These are phyloP conservation scores for Noctuana brunneofusca DNA, from an alignment of 2,888 invertebrate species.

Conservation along the genomic window DNA sequence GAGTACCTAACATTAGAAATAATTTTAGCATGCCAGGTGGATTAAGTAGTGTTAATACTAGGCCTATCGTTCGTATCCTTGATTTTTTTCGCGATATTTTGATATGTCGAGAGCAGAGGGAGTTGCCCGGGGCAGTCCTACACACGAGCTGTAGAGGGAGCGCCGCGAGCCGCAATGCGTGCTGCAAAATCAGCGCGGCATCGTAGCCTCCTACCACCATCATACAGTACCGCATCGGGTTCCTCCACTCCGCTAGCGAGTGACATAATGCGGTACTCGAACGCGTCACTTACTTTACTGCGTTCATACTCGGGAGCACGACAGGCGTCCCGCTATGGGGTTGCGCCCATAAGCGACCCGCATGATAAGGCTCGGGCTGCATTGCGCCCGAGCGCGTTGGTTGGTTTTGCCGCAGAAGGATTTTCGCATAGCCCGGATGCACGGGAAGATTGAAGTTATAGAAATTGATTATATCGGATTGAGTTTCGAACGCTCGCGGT, in stretches of 20 bases:
- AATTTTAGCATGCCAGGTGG: slow-evolving; percentile 53
- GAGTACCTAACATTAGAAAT: slow-evolving; percentile 50
- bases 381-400: slow-evolving; percentile 16
- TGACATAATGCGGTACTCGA: background rate
- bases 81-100: slow-evolving; percentile 17
- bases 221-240: slow-evolving; percentile 17
- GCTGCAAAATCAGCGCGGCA: background rate
- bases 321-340: background rate
- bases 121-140: slow-evolving; percentile 4
- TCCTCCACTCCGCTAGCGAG: slow-evolving; percentile 4
- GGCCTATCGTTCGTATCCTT: slow-evolving; percentile 50
- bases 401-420: slow-evolving; percentile 14
- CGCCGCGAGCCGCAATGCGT: background rate
- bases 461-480: slow-evolving; percentile 24
- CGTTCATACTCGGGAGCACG: background rate
- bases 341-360: slow-evolving; percentile 8
- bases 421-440: background rate
- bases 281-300: background rate
- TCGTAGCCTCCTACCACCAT: background rate
- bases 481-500: slow-evolving; percentile 41
- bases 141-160: background rate
- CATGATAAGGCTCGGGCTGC: slow-evolving; percentile 7
- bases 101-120: slow-evolving; percentile 7
- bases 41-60: slow-evolving; percentile 51
- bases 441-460: slow-evolving; percentile 9